Evolutionary conservation across 2,888 invertebrate genomes (phyloP), one percentile per base, ranked within the genome.

Genomic region (Cephonodes hylas): DNA sequence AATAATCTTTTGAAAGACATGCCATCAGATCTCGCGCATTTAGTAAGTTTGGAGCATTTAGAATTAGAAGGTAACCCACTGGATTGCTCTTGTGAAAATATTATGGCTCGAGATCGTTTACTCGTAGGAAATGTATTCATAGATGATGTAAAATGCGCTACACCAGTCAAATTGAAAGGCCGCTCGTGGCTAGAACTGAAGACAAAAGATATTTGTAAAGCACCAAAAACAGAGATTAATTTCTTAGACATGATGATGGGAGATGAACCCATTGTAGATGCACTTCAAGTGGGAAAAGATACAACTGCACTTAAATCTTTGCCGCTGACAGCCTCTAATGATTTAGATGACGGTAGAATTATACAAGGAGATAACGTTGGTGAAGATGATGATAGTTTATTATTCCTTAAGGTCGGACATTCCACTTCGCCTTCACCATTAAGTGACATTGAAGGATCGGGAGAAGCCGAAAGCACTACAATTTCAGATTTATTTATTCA

Each of bases 61-160:
- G 94, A 95, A 78, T 76, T 96, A 63, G 91, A 93, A 58, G 94
- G 94, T 48, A 96, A 96, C 79, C 94, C 94, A 42, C 86, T 96
- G 5, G 91, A 94, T 71, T 96, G 96, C 83, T 94, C 95, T 27
- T 96, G 96, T 77, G 93, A 93, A 66, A 95, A 95, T 63, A 83
- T 96, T 63, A 88, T 93, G 66, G 91, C 93, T 57, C 93, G 96
- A 67, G 94, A 96, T 74, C 91, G 91, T 70, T 81, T 96, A 69
- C 77, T 93, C 57, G 81, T 91, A 65, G 89, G 89, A 64, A 89
- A 92, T 63, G 91, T 94, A 18, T 91, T 89, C 61, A 93, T 94
- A 71, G 93, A 94, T 77, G 83, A 86, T 69, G 91, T 94, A 0
- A 83, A 88, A 69, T 95, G 96, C 83, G 83, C 80, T n/a, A 85